Evolutionary conservation across 2,797 vertebrate genomes (phyloP).

Genomic region (Pelodytes ibericus): DNA sequence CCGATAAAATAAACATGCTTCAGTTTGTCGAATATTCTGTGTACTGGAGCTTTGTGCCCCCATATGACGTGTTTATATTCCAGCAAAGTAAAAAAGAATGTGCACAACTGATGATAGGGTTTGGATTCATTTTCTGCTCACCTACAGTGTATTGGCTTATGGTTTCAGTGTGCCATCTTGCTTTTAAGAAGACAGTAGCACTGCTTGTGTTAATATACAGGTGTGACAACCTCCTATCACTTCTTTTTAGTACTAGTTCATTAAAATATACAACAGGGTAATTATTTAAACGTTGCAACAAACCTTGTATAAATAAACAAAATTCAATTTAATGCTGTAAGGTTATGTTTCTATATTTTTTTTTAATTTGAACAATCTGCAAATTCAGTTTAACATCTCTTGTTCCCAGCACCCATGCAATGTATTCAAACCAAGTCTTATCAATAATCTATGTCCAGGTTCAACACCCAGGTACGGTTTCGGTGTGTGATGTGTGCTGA

Average conservation of each 20-base stretch:
- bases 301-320: too few species aligned
- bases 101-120: neutral
- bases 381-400: neutral
- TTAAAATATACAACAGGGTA: neutral
- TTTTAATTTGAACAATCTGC: neutral
- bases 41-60: neutral
- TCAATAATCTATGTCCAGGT: too few species aligned
- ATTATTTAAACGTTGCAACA: neutral
- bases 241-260: neutral
- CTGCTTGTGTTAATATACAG: neutral
- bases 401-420: neutral
- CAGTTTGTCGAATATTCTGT: slow-evolving; percentile 43
- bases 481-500: too few species aligned
- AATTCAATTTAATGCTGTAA: neutral
- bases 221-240: neutral
- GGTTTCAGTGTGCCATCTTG: too few species aligned
- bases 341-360: neutral
- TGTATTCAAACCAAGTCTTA: too few species aligned
- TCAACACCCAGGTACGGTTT: too few species aligned
- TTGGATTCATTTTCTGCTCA: neutral
- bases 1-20: slow-evolving; percentile 52
- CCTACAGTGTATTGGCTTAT: neutral
- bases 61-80: neutral
- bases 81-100: neutral
- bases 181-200: neutral